Evolutionary conservation across 2,113 vertebrate species (phyloP).

Genomic region (Cervus canadensis): DNA sequence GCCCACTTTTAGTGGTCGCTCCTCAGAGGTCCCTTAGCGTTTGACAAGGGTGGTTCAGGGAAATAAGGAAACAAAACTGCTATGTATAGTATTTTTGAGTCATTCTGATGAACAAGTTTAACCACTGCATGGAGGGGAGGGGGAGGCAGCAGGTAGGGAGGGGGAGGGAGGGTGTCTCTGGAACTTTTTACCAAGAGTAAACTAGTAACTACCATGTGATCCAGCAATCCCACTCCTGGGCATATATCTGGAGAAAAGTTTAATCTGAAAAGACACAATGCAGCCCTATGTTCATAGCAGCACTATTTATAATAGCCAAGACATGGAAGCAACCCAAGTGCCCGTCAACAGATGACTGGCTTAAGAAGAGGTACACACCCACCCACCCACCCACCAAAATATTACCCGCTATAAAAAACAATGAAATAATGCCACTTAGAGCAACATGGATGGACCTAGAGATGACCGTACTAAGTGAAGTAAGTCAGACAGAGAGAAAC

Average conservation of each 20-base stretch:
- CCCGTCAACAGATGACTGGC: neutral
- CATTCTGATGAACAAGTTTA: neutral
- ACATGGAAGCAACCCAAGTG: neutral
- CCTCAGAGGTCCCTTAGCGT: neutral
- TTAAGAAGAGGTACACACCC: neutral
- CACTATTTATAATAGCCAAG: neutral
- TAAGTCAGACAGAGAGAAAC: neutral
- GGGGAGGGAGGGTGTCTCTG: neutral
- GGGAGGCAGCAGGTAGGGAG: neutral
- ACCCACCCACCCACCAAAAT: neutral
- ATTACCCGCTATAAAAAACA: neutral
- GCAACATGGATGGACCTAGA: neutral
- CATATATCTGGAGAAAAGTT: neutral
- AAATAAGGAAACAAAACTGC: fast-evolving
- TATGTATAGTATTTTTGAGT: neutral
- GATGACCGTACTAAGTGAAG: neutral
- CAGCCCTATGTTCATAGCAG: neutral
- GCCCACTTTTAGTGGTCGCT: fast-evolving
- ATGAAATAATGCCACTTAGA: neutral
- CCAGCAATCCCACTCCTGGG: neutral
- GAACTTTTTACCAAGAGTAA: neutral
- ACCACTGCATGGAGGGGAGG: neutral
- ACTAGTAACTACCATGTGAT: neutral
- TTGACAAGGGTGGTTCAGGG: neutral
- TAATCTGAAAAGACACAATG: neutral